A percentile compares a stretch with the other conserved stretches of the same genome.
These are phyloP conservation scores for Sarcophilus harrisii DNA, from an alignment of 2,797 vertebrate genomes.

Conservation along the genomic window DNA sequence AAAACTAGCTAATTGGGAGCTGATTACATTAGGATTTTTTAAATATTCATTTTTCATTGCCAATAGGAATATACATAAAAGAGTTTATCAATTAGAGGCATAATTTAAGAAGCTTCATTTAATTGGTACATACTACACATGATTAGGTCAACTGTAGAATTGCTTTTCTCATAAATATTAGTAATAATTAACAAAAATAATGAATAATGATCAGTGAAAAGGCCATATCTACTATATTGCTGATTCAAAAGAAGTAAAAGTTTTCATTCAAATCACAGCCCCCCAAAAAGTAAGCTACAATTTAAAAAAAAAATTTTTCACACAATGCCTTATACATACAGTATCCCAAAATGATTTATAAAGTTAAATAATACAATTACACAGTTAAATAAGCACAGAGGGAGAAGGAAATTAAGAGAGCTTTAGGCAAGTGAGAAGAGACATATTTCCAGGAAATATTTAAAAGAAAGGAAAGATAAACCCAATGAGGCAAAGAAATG, in stretches of 20 bases:
- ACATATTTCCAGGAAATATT: constrained; percentile 76
- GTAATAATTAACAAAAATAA: constrained; percentile 48
- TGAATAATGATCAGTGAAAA: constrained; percentile 19
- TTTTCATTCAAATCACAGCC: constrained; percentile 31
- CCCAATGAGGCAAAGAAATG: constrained; percentile 69
- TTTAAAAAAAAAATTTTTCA: constrained; percentile 49
- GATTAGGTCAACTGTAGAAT: not conserved
- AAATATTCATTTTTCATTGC: not conserved
- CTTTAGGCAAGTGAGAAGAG: constrained; percentile 79
- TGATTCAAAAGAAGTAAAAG: constrained; percentile 57
- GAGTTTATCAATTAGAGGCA: not conserved
- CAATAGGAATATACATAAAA: constrained; percentile 13
- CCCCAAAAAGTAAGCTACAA: constrained; percentile 26
- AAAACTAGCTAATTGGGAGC: not conserved
- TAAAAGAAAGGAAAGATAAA: constrained; percentile 69
- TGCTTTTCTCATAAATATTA: constrained; percentile 11
- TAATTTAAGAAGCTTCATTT: not conserved
- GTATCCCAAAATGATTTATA: constrained; percentile 78
- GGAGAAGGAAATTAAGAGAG: constrained; percentile 80
- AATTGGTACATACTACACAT: not conserved
- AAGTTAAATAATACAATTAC: constrained; percentile 84
- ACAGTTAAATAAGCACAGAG: constrained; percentile 81
- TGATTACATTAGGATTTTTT: not conserved
- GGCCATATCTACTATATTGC: constrained; percentile 4
- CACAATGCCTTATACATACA: constrained; percentile 47